Evolutionary conservation across 2,797 vertebrate species (phyloP).

Genomic region (Telmatherina bonti): DNA sequence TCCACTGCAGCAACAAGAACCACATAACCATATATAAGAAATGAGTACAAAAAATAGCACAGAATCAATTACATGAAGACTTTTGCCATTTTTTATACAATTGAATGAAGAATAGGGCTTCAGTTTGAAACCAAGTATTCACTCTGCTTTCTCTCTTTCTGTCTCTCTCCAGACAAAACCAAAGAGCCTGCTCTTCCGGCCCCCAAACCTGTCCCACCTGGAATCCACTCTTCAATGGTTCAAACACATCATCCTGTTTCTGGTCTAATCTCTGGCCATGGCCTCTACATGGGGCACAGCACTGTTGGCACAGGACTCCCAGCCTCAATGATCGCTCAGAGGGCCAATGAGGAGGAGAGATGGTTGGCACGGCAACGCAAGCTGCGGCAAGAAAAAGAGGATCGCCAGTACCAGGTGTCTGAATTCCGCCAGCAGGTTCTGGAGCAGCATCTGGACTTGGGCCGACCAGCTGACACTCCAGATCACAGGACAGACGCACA

Average conservation of each 20-base stretch:
- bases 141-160: constrained; percentile 2
- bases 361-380: constrained; percentile 96
- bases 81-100: neutral
- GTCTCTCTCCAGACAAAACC: constrained; percentile 87
- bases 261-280: constrained; percentile 89
- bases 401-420: constrained; percentile 96
- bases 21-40: neutral
- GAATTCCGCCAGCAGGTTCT: constrained; percentile 98
- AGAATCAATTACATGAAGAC: neutral
- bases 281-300: constrained; percentile 87
- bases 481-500: constrained; percentile 89
- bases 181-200: constrained; percentile 91
- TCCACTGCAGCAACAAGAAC: neutral
- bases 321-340: constrained; percentile 89
- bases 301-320: constrained; percentile 77
- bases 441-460: constrained; percentile 95
- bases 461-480: constrained; percentile 81
- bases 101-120: neutral
- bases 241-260: constrained; percentile 88
- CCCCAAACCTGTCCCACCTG: constrained; percentile 83
- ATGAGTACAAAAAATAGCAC: neutral
- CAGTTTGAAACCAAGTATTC: neutral
- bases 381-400: constrained; percentile 96
- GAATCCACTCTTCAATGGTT: constrained; percentile 79
- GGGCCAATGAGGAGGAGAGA: constrained; percentile 96